Evolutionary conservation across 2,888 invertebrate genomes (phyloP).

Genomic region (Mimas tiliae): DNA sequence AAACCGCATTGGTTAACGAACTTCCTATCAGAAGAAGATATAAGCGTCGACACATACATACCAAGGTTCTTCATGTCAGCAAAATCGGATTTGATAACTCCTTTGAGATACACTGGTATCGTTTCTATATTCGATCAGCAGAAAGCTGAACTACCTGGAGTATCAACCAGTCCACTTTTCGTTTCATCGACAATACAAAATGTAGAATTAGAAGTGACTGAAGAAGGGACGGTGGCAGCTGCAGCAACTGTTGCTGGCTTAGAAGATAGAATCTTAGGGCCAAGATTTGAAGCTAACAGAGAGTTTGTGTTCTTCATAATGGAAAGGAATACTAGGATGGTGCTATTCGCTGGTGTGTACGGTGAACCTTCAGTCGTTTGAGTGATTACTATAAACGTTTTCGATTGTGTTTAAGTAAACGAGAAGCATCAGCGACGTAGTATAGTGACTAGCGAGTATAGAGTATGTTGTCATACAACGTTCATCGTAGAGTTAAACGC

Average conservation of each 20-base stretch:
- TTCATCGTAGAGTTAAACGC: not conserved
- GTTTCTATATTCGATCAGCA: conserved; percentile 85
- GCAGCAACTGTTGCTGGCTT: conserved; percentile 83
- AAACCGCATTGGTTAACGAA: conserved; percentile 78
- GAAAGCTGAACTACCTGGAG: conserved; percentile 85
- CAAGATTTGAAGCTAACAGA: conserved; percentile 86
- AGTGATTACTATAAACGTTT: not conserved
- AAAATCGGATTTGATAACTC: conserved; percentile 68
- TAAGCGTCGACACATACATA: conserved; percentile 84
- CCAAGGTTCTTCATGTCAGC: conserved; percentile 86
- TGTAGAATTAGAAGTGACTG: conserved; percentile 89
- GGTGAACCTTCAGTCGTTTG: conserved; percentile 56
- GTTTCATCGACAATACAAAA: conserved; percentile 88
- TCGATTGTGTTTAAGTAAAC: not conserved
- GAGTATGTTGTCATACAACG: not conserved
- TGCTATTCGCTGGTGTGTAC: conserved; percentile 86
- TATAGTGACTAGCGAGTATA: not conserved
- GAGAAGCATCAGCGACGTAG: not conserved
- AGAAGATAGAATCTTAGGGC: conserved; percentile 74
- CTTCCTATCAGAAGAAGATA: conserved; percentile 71
- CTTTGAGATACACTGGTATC: conserved; percentile 85
- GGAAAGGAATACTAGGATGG: conserved; percentile 84
- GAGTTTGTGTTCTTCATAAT: conserved; percentile 88
- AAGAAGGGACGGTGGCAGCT: conserved; percentile 89
- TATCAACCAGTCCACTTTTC: conserved; percentile 82